phyloP scores from a whole-genome alignment of 1,140 invertebrate species.

The Drosophila kikkawai region DNA sequence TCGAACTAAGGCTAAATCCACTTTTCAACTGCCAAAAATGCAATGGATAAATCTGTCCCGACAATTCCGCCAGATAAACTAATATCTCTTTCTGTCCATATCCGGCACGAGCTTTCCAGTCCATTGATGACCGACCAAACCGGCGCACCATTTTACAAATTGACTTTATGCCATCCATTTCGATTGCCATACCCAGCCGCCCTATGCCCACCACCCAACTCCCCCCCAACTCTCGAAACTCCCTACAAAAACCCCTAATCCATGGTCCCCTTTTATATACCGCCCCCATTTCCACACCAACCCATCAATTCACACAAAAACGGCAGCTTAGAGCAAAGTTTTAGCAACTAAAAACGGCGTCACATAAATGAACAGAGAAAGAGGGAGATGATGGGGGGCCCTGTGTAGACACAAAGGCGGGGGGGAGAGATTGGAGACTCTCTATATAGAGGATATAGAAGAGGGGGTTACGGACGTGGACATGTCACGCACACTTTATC shows the following conservation, averaged over 20 bases:
- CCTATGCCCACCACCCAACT: not conserved
- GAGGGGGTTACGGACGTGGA: slow-evolving; percentile 14
- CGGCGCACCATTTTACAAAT: slow-evolving; percentile 53
- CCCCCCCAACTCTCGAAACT: no score
- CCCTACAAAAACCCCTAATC: slow-evolving; percentile 18
- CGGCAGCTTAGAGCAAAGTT: slow-evolving; percentile 56
- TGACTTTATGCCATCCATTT: slow-evolving; percentile 60
- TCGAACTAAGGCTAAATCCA: slow-evolving; percentile 23
- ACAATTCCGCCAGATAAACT: slow-evolving; percentile 53
- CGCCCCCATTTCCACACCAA: slow-evolving; percentile 4
- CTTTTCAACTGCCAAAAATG: slow-evolving; percentile 32
- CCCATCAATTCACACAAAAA: slow-evolving; percentile 51
- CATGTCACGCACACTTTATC: slow-evolving; percentile 78
- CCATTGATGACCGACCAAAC: slow-evolving; percentile 69
- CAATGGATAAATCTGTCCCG: slow-evolving; percentile 36
- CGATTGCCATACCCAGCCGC: slow-evolving; percentile 21
- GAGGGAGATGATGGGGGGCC: no score
- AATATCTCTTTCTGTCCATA: slow-evolving; percentile 54
- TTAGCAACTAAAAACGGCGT: slow-evolving; percentile 70
- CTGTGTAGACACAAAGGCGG: slow-evolving; percentile 16
- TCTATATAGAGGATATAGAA: slow-evolving; percentile 1
- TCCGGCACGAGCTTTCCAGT: slow-evolving; percentile 61
- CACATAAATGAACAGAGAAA: slow-evolving; percentile 64
- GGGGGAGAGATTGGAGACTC: not conserved
- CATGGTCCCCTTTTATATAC: slow-evolving; percentile 14